Percentiles rank a stretch among this genome's conserved stretches.
These are phyloP conservation scores for Neria commutata DNA, from an alignment of 2,888 invertebrate species.

Conservation along the genomic window DNA sequence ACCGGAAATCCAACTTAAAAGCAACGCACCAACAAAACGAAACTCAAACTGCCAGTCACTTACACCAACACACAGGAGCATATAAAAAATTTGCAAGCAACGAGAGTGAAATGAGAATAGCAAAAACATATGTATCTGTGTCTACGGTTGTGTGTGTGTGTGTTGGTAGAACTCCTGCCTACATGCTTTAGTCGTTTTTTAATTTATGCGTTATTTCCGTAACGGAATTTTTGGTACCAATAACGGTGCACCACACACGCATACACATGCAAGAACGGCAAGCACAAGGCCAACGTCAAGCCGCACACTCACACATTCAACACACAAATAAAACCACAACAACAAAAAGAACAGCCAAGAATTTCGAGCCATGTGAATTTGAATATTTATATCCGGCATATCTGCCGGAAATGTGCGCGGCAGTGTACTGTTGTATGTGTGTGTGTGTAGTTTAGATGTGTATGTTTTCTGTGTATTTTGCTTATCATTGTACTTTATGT, in stretches of 20 bases:
- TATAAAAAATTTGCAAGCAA: not conserved
- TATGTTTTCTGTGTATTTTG: conserved; percentile 17
- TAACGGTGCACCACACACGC: not conserved
- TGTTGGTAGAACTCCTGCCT: not conserved
- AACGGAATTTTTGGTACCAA: not conserved
- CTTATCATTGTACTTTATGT: conserved; percentile 32
- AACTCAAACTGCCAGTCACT: no score
- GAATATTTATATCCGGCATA: conserved; percentile 32
- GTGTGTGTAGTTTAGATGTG: not conserved
- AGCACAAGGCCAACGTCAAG: no score
- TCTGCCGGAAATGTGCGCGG: conserved; percentile 17
- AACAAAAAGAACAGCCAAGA: no score
- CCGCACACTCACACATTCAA: no score
- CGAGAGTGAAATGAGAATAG: not conserved
- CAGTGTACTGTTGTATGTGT: conserved; percentile 14
- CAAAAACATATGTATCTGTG: no score
- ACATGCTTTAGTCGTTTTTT: not conserved
- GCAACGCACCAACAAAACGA: no score
- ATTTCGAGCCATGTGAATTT: no score
- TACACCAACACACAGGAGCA: not conserved
- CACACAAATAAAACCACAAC: no score
- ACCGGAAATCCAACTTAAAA: not conserved
- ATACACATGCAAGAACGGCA: not conserved
- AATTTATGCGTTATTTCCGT: conserved; percentile 1
- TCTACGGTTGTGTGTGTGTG: not conserved